Conservation (phyloP, 2,113 vertebrate genomes). For the Sakesphorus luctuosus region DNA sequence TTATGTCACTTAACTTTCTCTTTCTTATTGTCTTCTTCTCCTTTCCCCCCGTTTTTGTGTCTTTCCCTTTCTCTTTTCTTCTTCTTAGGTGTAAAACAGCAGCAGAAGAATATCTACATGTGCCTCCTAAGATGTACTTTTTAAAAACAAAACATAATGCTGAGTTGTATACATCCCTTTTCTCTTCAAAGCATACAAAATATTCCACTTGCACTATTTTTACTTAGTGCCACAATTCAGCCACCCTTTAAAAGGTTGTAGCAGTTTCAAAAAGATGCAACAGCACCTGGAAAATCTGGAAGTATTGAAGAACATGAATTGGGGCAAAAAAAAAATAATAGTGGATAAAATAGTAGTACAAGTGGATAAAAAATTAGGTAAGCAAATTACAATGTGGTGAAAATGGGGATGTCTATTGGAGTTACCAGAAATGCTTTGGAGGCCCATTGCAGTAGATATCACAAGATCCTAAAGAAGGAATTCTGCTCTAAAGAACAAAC, state of each 20-base stretch:
- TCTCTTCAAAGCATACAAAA: neutral
- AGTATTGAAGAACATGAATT: neutral
- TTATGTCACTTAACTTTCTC: conserved; percentile 45
- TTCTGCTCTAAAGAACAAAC: neutral
- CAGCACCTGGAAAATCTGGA: neutral
- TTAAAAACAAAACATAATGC: neutral
- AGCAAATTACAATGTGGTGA: neutral
- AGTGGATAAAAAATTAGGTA: neutral
- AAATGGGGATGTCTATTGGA: neutral
- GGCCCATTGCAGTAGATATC: neutral
- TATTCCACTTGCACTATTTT: neutral
- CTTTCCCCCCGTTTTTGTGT: conserved; percentile 8
- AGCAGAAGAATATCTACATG: conserved; percentile 33
- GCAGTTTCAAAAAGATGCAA: neutral
- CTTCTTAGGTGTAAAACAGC: conserved; percentile 56
- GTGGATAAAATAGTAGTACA: no score
- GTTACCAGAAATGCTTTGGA: neutral
- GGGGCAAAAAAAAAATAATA: neutral
- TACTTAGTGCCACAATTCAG: neutral
- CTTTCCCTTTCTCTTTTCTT: conserved; percentile 48
- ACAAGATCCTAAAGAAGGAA: neutral
- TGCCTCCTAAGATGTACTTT: conserved; percentile 23
- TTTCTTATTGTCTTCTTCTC: conserved; percentile 50
- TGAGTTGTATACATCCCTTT: neutral
- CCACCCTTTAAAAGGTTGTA: neutral